phyloP scores from a whole-genome alignment of 2,113 vertebrate species.

The Loxodonta africana region DNA sequence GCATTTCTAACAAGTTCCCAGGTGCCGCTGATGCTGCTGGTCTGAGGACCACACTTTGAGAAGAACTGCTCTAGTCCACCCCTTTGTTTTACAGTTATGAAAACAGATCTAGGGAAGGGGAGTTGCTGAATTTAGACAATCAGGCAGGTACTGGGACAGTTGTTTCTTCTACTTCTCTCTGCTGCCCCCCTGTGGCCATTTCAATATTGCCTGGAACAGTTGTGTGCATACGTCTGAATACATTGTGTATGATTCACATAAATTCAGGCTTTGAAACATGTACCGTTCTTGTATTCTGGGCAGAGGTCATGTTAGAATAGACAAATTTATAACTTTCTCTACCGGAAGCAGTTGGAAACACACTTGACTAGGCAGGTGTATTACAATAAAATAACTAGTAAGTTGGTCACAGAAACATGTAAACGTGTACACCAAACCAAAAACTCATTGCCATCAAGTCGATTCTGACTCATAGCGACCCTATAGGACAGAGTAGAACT shows the following conservation, averaged over 20 bases:
- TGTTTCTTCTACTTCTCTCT: slow-evolving; percentile 16
- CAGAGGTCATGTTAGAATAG: neutral
- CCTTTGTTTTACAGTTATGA: neutral
- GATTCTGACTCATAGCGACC: no score
- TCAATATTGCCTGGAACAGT: neutral
- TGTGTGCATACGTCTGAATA: fast-evolving
- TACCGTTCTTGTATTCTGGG: neutral
- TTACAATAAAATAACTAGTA: neutral
- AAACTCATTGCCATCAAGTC: no score
- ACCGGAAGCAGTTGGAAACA: neutral
- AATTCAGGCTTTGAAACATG: neutral
- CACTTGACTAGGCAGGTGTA: neutral
- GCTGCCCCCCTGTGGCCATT: slow-evolving; percentile 50
- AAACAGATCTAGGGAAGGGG: neutral
- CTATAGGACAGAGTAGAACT: no score
- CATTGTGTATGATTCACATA: neutral
- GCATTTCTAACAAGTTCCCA: neutral
- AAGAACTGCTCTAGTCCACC: neutral
- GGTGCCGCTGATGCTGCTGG: neutral
- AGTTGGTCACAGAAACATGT: neutral
- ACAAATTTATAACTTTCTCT: neutral
- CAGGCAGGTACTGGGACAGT: fast-evolving
- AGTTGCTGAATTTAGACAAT: neutral
- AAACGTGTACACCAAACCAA: no score
- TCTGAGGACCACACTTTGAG: neutral